Percentiles rank a stretch among this genome's conserved stretches.
Conservation (phyloP, 2,888 invertebrate species). For the Philhelius pedissequus region DNA sequence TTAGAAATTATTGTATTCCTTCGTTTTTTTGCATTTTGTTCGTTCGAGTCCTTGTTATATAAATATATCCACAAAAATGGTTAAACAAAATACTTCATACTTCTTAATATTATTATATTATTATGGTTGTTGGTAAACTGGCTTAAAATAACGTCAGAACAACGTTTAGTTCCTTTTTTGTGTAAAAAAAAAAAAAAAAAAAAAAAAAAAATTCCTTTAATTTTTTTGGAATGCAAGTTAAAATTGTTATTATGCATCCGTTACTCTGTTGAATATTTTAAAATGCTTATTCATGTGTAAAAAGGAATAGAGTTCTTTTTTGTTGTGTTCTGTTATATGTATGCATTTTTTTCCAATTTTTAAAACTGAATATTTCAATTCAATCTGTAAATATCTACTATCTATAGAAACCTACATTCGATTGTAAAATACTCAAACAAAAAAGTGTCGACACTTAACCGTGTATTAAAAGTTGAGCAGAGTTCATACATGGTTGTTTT, state of each 20-base stretch:
- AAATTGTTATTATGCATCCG: slow-evolving; percentile 43
- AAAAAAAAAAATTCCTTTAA: slow-evolving; percentile 7
- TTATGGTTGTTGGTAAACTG: slow-evolving; percentile 22
- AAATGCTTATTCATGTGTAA: slow-evolving; percentile 43
- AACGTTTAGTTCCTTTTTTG: neutral
- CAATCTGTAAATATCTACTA: neutral
- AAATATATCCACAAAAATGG: neutral
- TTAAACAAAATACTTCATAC: neutral
- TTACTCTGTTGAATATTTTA: slow-evolving; percentile 38
- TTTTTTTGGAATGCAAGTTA: slow-evolving; percentile 51
- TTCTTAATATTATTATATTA: neutral
- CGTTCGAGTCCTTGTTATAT: slow-evolving; percentile 59
- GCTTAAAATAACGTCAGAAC: slow-evolving; percentile 11
- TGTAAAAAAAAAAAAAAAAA: neutral
- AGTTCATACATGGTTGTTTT: slow-evolving; percentile 1
- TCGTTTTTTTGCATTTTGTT: slow-evolving; percentile 66
- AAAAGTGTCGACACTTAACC: neutral
- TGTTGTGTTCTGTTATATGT: slow-evolving; percentile 9
- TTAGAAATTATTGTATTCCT: slow-evolving; percentile 34
- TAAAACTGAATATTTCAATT: slow-evolving; percentile 1
- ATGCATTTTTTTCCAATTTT: neutral
- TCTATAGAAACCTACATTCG: neutral
- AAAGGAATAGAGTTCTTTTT: neutral
- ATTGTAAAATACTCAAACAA: neutral
- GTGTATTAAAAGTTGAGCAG: neutral